Evolutionary conservation across 2,797 vertebrate genomes (phyloP), one percentile per base, ranked within the genome.

Genomic region (Pseudochaenichthys georgianus): DNA sequence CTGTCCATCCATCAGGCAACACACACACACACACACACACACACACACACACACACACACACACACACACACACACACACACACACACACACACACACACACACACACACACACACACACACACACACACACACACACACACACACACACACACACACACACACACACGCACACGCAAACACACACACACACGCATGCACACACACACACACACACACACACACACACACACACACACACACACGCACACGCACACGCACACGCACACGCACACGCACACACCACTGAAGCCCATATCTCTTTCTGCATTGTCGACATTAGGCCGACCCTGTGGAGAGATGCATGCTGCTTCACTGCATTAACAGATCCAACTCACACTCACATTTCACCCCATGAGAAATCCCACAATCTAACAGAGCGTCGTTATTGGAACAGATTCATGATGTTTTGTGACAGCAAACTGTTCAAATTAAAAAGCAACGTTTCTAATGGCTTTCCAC

Each of bases 1-100:
- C 68, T 64, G 75, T 84, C 88, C 91, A 95, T 95, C 92, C 90
- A 94, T 95, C 93, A 94, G 64, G 81, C 76, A 65, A 82, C 59
- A 53, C 64, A 59, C 71, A 45, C 65, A 69, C 52, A 23, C 64
- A 71, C 52, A 54, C 61, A 65, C 69, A 46, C 58, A 52, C 63
- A 48, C 77, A 61, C 58, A 59, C 47, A 68, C 74, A 55, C 73
- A 67, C 55, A 34, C 52, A 61, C 64, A 72, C 62, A 81, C 72
- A 63, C 48, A 58, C 70, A 74, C 65, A 81, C 59, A 53, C 64
- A 59, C 71, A 45, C 65, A 69, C 60, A 23, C 64, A 28, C 61
- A 65, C 69, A 45, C 58, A 52, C 63, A 47, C 77, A 61, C 58
- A 59, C 47, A 67, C 74, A 54, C 73, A 67, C 55, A 34, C 52